Conservation (phyloP, 2,113 vertebrate species). For the Ophthalmolycus amberensis region DNA sequence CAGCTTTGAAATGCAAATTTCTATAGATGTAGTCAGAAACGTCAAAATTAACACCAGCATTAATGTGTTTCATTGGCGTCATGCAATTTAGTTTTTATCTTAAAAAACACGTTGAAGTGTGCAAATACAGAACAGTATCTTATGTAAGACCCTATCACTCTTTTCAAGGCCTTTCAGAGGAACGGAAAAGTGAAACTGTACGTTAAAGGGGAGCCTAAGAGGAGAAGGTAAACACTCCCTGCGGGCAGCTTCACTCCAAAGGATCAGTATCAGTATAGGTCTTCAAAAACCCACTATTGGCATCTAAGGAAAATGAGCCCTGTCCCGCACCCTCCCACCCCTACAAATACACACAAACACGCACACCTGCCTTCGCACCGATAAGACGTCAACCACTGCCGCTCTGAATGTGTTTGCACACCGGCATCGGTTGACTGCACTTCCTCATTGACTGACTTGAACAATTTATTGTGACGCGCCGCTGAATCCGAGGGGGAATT, state of each 20-base stretch:
- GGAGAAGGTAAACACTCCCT: conserved; percentile 12
- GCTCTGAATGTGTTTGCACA: conserved; percentile 75
- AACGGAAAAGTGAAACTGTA: background rate
- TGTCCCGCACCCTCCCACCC: conserved; percentile 16
- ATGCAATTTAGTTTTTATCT: too few relatives aligned
- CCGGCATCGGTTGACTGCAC: conserved; percentile 68
- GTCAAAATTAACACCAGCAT: too few relatives aligned
- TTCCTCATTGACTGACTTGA: conserved; percentile 75
- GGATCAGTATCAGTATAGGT: conserved; percentile 36
- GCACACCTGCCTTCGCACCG: conserved; percentile 63
- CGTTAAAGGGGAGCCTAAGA: background rate
- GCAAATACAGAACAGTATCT: background rate
- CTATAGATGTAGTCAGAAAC: background rate
- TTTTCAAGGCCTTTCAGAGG: background rate
- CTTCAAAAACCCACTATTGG: conserved; percentile 40
- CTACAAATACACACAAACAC: conserved; percentile 53
- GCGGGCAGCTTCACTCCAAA: background rate
- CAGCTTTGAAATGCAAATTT: background rate
- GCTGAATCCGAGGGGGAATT: conserved; percentile 71
- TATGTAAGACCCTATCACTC: background rate
- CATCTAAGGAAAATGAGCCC: conserved; percentile 15
- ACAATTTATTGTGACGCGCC: conserved; percentile 74
- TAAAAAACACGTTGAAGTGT: too few relatives aligned
- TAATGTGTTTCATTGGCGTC: too few relatives aligned
- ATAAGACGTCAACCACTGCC: conserved; percentile 70